Base-by-base conservation (phyloP, 2,888 invertebrate genomes). In the Heliconius hortense region DNA sequence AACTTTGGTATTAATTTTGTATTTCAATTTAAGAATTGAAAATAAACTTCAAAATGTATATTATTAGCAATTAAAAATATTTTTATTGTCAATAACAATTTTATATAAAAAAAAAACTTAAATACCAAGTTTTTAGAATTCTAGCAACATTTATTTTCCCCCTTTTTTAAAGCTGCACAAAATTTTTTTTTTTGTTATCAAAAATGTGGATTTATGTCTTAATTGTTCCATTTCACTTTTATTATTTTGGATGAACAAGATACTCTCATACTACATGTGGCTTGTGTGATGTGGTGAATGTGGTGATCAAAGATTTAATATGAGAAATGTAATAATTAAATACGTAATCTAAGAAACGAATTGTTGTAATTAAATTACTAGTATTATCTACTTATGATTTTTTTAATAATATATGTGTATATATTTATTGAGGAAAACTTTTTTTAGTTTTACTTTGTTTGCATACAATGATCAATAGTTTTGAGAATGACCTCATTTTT, bases 311-410 rank as follows among this genome's bases (percentile, higher is more conserved):
- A 69, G 15, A 56, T 69, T 56, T n/a, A 28, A 56, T 39, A 66
- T 69, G 69, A 56, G 15, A 56, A 56, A 56, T 4, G 24, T 56
- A 71, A 71, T 15, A 7, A 39, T 56, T 15, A 43, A 60, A 71
- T 71, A 71, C 71, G 71, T 71, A 71, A 71, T 71, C 28, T 60
- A 43, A 71, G 24, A 31, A 62, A 71, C 39, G 18, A 60, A 62
- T 11, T 24, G 60, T 28, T 71, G 71, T 71, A 62, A 71, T 71
- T 56, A 69, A 68, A 70, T 60, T 59, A 60, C 71, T 35, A 71
- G 71, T 71, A 71, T 60, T 71, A 71, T 18, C 31, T 62, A 62
- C 71, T 71, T 71, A 71, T 71, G 71, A 60, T 56, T 53, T 69
- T 56, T 53, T 67, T 4, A n/a, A 56, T 10, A n/a, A n/a, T 21